Evolutionary conservation across 2,797 vertebrate species (phyloP).

Genomic region (Aulostomus chinensis): DNA sequence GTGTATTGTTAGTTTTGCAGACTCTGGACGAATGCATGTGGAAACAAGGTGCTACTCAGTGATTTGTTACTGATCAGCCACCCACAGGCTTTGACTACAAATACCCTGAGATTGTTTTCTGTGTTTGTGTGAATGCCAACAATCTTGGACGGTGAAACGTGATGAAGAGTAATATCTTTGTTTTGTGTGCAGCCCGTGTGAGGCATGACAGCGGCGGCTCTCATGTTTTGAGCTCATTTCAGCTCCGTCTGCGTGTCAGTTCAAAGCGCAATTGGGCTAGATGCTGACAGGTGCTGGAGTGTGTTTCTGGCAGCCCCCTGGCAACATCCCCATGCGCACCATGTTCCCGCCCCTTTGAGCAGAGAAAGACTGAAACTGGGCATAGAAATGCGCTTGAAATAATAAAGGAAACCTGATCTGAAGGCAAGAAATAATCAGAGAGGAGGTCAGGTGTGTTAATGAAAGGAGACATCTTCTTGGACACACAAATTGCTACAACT

Average conservation of each 20-base stretch:
- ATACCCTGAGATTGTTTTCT: neutral
- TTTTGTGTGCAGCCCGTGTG: constrained; percentile 14
- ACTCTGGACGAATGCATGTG: too few species aligned
- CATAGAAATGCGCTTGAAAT: constrained; percentile 32
- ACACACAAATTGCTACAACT: too few species aligned
- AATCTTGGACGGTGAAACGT: constrained; percentile 12
- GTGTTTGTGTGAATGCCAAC: constrained; percentile 6
- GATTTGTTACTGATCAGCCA: too few species aligned
- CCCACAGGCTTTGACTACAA: neutral
- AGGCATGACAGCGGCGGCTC: constrained; percentile 5
- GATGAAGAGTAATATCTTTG: constrained; percentile 8
- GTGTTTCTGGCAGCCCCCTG: constrained; percentile 13
- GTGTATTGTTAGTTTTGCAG: too few species aligned
- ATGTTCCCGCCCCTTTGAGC: constrained; percentile 22
- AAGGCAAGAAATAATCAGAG: constrained; percentile 20
- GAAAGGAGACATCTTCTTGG: neutral
- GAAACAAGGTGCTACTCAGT: too few species aligned
- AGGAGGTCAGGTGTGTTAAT: neutral
- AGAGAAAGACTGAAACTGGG: constrained; percentile 18
- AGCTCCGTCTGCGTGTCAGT: constrained; percentile 5
- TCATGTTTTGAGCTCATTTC: constrained; percentile 19
- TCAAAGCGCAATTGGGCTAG: constrained; percentile 21
- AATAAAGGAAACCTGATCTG: constrained; percentile 15
- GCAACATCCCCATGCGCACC: constrained; percentile 4
- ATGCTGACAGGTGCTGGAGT: constrained; percentile 39